phyloP scores from a whole-genome alignment of 1,140 invertebrate species.

The Thaumatotibia leucotreta region DNA sequence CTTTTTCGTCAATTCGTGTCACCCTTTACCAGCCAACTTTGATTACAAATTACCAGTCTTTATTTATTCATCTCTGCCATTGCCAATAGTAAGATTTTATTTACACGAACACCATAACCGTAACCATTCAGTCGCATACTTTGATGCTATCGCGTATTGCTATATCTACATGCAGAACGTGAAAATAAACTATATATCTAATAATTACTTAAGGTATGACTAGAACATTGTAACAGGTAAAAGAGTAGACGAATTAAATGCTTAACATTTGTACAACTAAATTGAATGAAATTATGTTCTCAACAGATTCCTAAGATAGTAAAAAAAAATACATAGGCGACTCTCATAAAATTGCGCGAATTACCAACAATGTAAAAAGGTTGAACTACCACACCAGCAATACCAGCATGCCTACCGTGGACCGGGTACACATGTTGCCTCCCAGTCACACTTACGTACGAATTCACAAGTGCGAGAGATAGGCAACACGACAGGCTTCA shows the following conservation, averaged over 20 bases:
- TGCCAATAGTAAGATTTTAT: background rate
- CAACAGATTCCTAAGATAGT: too few species aligned
- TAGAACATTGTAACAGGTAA: background rate
- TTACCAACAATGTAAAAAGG: too few species aligned
- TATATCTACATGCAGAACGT: slow-evolving; percentile 9
- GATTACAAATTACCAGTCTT: background rate
- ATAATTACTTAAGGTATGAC: background rate
- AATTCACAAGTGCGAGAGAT: too few species aligned
- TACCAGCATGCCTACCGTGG: too few species aligned
- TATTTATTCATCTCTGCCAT: background rate
- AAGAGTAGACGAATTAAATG: background rate
- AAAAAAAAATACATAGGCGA: too few species aligned
- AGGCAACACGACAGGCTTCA: too few species aligned
- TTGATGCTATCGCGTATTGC: background rate
- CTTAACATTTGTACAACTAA: background rate
- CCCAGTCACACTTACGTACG: too few species aligned
- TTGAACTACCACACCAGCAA: too few species aligned
- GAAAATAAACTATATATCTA: background rate
- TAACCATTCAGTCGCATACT: slow-evolving; percentile 3
- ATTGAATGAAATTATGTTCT: background rate
- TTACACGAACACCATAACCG: background rate
- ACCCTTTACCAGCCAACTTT: background rate
- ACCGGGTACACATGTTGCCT: too few species aligned
- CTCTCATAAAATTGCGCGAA: too few species aligned
- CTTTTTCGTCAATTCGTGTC: too few species aligned